Conservation (phyloP, 1,140 invertebrate genomes). For the Rhagoletis zephyria region DNA sequence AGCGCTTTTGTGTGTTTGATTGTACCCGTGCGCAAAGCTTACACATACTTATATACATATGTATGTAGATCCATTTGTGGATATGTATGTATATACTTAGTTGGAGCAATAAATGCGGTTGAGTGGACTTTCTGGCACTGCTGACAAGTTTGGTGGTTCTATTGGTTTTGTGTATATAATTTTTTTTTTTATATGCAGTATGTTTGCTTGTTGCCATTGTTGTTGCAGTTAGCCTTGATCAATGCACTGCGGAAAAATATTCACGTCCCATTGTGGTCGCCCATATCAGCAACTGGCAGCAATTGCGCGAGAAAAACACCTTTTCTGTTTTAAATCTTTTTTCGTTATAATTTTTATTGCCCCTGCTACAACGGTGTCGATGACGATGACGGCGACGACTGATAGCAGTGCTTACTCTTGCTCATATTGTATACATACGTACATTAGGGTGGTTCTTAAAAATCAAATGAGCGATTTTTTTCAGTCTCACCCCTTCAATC, state of each 20-base stretch:
- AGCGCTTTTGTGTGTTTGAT: background rate
- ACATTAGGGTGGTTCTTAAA: background rate
- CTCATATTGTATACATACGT: background rate
- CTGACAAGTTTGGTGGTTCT: constrained; percentile 6
- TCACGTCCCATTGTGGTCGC: constrained; percentile 40
- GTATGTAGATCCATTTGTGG: no score
- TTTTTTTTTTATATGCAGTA: background rate
- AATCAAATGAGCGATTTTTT: no score
- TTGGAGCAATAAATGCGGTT: constrained; percentile 39
- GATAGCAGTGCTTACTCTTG: background rate
- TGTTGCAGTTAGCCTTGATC: constrained; percentile 49
- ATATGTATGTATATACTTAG: background rate
- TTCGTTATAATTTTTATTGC: background rate
- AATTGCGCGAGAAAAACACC: background rate
- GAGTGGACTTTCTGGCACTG: constrained; percentile 46
- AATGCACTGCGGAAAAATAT: constrained; percentile 30
- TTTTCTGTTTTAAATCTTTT: background rate
- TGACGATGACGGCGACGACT: constrained; percentile 6
- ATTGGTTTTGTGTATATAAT: background rate
- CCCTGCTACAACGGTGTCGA: background rate
- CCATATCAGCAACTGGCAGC: constrained; percentile 37
- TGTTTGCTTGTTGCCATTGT: constrained; percentile 20
- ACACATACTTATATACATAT: no score
- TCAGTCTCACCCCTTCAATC: no score
- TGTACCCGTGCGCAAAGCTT: background rate